Base-by-base conservation (phyloP, 2,888 invertebrate genomes). In the Chrysotoxum bicinctum region DNA sequence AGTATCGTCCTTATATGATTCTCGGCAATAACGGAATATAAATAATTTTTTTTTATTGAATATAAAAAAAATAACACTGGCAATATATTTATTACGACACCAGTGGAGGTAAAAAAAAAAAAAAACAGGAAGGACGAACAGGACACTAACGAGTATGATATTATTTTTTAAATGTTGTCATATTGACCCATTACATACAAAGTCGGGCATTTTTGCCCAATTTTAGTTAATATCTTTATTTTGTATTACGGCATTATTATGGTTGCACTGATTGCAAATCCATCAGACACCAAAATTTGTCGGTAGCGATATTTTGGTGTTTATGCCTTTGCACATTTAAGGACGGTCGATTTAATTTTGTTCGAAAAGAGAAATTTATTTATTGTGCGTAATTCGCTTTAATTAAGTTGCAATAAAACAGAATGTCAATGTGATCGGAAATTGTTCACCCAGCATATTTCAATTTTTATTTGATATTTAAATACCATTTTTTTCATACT, bases 81-180 rank as follows among this genome's bases (percentile, higher is more conserved):
- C 35, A 35, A 58, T 14, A 58, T 35, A 58, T 58, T 35, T 58
- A 58, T 58, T 35, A 58, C 35, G 35, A 58, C 19, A 21, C 35
- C 21, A 58, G 8, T 0, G 14, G 19, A 37, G 7, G 5, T 21
- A 8, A 0, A 26, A 26, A 35, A 10, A 10, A 54, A 32, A 30
- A 54, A 30, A 54, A 30, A 0, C 21, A 16, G 7, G 19, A 35
- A 58, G 35, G 21, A 35, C 12, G 19, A 35, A 58, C 19, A 21
- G 19, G 56, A 35, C 14, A 7, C 3, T 4, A 43, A 14, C 6
- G 21, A 48, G 21, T 48, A 21, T 48, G 1, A 12, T 21, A 48
- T 54, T 16, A 26, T 32, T 35, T 56, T 56, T 32, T 10, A 30
- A 26, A 9, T 19, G 4, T 19, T 35, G 32, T 56, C 19, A 32